These are phyloP conservation scores for Eremobia ochroleuca DNA, from an alignment of 2,888 invertebrate genomes.

Conservation along the genomic window DNA sequence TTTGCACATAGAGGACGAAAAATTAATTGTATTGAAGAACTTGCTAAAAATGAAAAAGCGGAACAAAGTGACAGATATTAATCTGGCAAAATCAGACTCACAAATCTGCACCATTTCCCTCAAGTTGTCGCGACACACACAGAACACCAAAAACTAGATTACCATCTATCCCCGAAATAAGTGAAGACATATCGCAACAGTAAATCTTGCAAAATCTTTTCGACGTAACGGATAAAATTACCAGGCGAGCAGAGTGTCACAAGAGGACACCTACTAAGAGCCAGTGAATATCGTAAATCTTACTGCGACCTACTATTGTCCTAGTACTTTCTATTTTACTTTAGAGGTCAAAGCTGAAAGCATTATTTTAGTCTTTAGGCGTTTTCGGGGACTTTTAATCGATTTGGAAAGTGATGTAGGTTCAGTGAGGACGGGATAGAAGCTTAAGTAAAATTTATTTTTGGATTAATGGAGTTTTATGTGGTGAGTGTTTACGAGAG, in stretches of 20 bases:
- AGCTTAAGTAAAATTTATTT: conserved; percentile 34
- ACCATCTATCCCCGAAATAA: conserved; percentile 47
- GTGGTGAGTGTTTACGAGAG: conserved; percentile 6
- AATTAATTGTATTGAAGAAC: not conserved
- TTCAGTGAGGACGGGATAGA: conserved; percentile 12
- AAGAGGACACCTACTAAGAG: conserved; percentile 63
- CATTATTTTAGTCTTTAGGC: conserved; percentile 49
- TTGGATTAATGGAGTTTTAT: conserved; percentile 32
- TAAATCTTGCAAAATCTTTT: conserved; percentile 56
- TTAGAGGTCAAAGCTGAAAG: conserved; percentile 52
- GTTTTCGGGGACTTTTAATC: conserved; percentile 47
- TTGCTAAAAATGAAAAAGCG: not conserved
- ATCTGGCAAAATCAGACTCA: not conserved
- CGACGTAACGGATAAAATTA: conserved; percentile 56
- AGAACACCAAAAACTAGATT: conserved; percentile 40
- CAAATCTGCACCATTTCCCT: conserved; percentile 16
- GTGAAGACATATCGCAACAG: conserved; percentile 48
- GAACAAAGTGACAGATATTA: not conserved
- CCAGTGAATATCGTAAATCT: conserved; percentile 65
- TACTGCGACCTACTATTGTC: conserved; percentile 58
- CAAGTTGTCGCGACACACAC: conserved; percentile 43
- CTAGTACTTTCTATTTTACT: conserved; percentile 58
- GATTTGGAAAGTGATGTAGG: conserved; percentile 49
- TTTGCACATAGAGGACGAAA: not conserved
- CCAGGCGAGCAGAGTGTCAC: conserved; percentile 53